Evolutionary conservation across 1,140 invertebrate genomes (phyloP).

Genomic region (Caerostris darwini): DNA sequence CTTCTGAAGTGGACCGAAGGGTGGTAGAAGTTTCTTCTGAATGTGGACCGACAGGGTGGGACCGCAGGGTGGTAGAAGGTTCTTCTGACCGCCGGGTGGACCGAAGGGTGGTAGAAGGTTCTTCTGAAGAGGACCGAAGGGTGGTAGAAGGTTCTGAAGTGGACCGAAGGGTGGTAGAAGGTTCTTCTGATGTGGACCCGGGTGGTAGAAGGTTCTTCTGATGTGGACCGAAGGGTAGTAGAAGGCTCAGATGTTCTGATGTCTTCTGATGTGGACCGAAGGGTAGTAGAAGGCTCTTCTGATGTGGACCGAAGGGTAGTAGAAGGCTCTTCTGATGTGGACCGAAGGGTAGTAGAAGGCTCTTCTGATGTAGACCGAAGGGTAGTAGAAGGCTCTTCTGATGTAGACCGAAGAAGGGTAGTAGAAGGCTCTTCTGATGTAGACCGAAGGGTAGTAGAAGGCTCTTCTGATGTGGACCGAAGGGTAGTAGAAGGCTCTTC

Average conservation of each 20-base stretch:
- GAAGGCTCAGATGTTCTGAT: too few relatives aligned
- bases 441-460: not conserved
- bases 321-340: not conserved
- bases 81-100: too few relatives aligned
- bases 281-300: not conserved
- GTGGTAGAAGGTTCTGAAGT: too few relatives aligned
- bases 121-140: too few relatives aligned
- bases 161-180: not conserved
- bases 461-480: too few relatives aligned
- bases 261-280: not conserved
- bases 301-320: not conserved
- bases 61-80: not conserved
- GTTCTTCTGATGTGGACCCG: not conserved
- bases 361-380: not conserved
- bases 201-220: not conserved
- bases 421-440: not conserved
- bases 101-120: too few relatives aligned
- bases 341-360: not conserved
- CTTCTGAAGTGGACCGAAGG: not conserved
- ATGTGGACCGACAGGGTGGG: not conserved
- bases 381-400: not conserved
- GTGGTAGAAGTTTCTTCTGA: not conserved
- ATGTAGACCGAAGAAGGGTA: not conserved
- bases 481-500: too few relatives aligned
- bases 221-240: not conserved